Evolutionary conservation across 2,888 invertebrate genomes (phyloP), one percentile per base, ranked within the genome.

Genomic region (Antheraea assamensis): DNA sequence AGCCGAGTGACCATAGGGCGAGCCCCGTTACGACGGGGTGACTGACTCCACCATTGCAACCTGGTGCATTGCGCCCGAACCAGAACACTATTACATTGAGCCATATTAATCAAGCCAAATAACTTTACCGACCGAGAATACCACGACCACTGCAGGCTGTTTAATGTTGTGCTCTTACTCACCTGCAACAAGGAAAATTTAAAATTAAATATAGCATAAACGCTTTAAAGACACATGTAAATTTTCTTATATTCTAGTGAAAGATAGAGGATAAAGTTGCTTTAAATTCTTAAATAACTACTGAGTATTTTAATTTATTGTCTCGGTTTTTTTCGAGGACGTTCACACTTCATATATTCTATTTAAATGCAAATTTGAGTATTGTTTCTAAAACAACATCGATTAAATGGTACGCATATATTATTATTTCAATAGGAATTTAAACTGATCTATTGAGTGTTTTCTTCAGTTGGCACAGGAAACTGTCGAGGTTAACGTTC

Each of bases 51-150:
- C 85, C 90, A 90, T 88, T 92, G 92, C 92, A 92, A 89, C 92
- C 92, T 93, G 94, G 94, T 93, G 94, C 94, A 94, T 93, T 93
- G 94, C 93, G 94, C 93, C 92, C 91, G 92, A 94, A 93, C 91
- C 92, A 92, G 94, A 92, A 92, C 94, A 89, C 86, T 87, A 90
- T 88, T 92, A 90, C 89, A 89, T 90, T 88, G 90, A 88, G 90
- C 90, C 90, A 90, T 90, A 91, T 89, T 86, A 87, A 86, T 82
- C 83, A 82, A 86, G 84, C 86, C 83, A 86, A 84, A 87, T 80
- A 85, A 85, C 83, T 87, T 90, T 87, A 91, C 92, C 90, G 80
- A 84, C 82, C 81, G 76, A 76, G 81, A 79, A 73, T 75, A 78
- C 76, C 72, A 73, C 76, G 61, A 64, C 35, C 61, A n/a, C 72